phyloP scores from a whole-genome alignment of 2,113 vertebrate species.

The Caranx ignobilis region DNA sequence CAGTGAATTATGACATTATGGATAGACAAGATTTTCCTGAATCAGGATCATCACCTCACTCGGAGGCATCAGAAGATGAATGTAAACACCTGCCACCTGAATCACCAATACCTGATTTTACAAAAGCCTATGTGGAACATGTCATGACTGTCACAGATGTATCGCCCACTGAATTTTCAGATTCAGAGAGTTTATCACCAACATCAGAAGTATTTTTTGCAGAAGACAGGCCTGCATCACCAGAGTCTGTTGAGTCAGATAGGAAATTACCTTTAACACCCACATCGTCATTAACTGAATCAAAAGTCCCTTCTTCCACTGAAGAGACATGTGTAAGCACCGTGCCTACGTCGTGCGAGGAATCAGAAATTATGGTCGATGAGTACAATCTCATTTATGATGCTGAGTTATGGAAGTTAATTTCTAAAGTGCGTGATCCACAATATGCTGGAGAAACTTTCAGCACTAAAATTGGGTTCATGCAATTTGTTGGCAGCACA shows the following conservation, averaged over 20 bases:
- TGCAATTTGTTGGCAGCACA: constrained; percentile 59
- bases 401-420: constrained; percentile 63
- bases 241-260: constrained; percentile 34
- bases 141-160: constrained; percentile 8
- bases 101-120: constrained; percentile 50
- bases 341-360: not conserved
- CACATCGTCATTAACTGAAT: constrained; percentile 5
- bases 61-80: constrained; percentile 45
- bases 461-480: constrained; percentile 63
- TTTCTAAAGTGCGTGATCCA: constrained; percentile 75
- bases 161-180: constrained; percentile 23
- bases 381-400: constrained; percentile 67
- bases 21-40: constrained; percentile 65
- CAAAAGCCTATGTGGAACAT: constrained; percentile 26
- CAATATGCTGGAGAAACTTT: constrained; percentile 78
- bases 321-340: not conserved
- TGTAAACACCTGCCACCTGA: constrained; percentile 25
- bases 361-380: constrained; percentile 28
- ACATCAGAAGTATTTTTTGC: not conserved
- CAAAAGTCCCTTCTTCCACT: not conserved
- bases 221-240: constrained; percentile 51
- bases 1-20: constrained; percentile 13
- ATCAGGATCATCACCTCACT: constrained; percentile 56
- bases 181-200: constrained; percentile 33
- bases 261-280: not conserved